Evolutionary conservation across 2,888 invertebrate species (phyloP).

Genomic region (Sinhomidia bicolor): DNA sequence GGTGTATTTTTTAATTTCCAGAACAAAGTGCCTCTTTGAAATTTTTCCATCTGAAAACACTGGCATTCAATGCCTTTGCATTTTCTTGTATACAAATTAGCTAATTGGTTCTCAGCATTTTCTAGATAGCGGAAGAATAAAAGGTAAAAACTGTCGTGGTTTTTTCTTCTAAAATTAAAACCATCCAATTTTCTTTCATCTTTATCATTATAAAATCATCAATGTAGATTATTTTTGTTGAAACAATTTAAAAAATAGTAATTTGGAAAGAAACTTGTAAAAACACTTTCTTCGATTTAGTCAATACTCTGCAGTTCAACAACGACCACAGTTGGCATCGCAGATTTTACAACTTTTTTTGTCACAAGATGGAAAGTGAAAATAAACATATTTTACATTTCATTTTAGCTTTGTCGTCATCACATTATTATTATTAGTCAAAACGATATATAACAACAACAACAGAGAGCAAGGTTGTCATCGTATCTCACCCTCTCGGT

Average conservation of each 20-base stretch:
- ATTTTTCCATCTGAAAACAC: no score
- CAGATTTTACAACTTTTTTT: background rate
- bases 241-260: background rate
- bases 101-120: no score
- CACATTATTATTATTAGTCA: background rate
- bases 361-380: constrained; percentile 33
- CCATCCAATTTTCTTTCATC: constrained; percentile 8
- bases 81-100: no score
- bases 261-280: background rate
- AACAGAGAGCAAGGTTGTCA: background rate
- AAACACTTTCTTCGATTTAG: background rate
- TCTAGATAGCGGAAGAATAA: no score
- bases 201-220: background rate
- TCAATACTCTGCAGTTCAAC: background rate
- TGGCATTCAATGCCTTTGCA: no score
- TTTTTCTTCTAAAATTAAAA: background rate
- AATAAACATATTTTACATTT: constrained; percentile 15
- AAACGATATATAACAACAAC: no score
- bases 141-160: no score
- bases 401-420: background rate
- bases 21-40: no score
- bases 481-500: constrained; percentile 8
- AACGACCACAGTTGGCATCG: background rate
- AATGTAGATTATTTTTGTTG: background rate
- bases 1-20: no score